Base-by-base conservation (phyloP, 2,888 invertebrate genomes). In the Ptilodon capucinus region DNA sequence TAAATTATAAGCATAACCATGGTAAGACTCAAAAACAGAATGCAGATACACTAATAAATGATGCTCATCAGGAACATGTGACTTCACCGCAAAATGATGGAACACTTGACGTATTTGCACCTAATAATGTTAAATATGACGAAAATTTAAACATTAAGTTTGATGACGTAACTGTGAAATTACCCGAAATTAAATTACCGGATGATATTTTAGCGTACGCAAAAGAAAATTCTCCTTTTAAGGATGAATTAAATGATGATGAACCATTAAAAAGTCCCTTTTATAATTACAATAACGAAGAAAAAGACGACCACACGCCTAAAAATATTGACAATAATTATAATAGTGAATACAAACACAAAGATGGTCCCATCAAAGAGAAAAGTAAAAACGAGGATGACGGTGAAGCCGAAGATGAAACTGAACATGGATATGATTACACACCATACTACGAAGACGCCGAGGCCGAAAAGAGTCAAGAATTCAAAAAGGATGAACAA, bases 181-280 rank as follows among this genome's bases (percentile, higher is more conserved):
- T 92, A 53, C 91, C 91, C 4, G 91, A 90, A 68, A 91, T 91
- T 51, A 85, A 85, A 65, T 64, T 91, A 50, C 91, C 91, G 1
- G 84, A 91, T n/a, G 86, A 87, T 51, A 78, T 91, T 62, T 78
- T 91, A 67, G 65, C 78, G 34, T 86, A 81, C 51, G 61, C 79
- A 1, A 73, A 76, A 58, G 76, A 81, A 48, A 68, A 70, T 43
- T 72, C 77, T 9, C 56, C 67, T 4, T 73, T 73, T 48, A 58
- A 64, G 49, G 61, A 69, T 19, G 68, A 72, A 30, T 16, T 40
- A 7, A 66, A 72, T 57, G 39, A 73, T 61, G 38, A 64, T 23
- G 60, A 71, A 46, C 30, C 46, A 30, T 44, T 23, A 28, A 68
- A 69, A 44, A 55, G 57, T 39, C 67, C 60, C 42, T 73, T 66